Base-by-base conservation (phyloP, 2,888 invertebrate species). In the Amphiduros pacificus region DNA sequence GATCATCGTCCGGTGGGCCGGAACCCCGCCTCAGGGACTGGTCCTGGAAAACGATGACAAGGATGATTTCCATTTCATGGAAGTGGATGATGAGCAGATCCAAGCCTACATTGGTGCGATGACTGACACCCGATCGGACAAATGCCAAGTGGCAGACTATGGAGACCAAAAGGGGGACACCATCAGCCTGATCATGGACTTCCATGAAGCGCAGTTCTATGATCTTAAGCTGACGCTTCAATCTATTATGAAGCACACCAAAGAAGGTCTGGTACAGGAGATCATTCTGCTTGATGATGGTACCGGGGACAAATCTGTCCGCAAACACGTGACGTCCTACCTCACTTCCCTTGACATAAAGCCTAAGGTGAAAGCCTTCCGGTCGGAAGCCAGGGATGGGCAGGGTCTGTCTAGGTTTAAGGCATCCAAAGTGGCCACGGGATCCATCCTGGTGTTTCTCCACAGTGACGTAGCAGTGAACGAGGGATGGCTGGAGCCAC, bases 231-330 rank as follows among this genome's bases (percentile, higher is more conserved):
- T 70, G 55, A 62, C 70, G 20, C 41, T 70, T 50, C 54, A 53
- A 27, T 64, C 69, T 4, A 57, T 70, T 32, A 49, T 70, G 11
- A 59, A 60, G 9, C 60, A 66, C 65, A 70, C 70, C 0, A 64
- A 65, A 1, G 29, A 41, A 6, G 53, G 67, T 36, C 60, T 65
- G 17, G 66, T 64, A 54, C 26, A 58, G n/a, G 70, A 70, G 50
- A 66, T 70, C 49, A 50, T 70, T 31, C 48, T 70, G n/a, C 56
- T 70, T 11, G 70, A 70, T 31, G 70, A 70, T 44, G 70, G 69
- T 14, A 66, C 63, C 26, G 53, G 32, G 17, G 41, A 60, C 32
- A 28, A 24, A 1, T 20, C 31, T 1, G 44, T 65, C 11, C 40
- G 55, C 20, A 32, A 44, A 17, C 63, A 69, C 36, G 63, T 64